Evolutionary conservation across 2,797 vertebrate species (phyloP).

Genomic region (Myotis findleyi): DNA sequence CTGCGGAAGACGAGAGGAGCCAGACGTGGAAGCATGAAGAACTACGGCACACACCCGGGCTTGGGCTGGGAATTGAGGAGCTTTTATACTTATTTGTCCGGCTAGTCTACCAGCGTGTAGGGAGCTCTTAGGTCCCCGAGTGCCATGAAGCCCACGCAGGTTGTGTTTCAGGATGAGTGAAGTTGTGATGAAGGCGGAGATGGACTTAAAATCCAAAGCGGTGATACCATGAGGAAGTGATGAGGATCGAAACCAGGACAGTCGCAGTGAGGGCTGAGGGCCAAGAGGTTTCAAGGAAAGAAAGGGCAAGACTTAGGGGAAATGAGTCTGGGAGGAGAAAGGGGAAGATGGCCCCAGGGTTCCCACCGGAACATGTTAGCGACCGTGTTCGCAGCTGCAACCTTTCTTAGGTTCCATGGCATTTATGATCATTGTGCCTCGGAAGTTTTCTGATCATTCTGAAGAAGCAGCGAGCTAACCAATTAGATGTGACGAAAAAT

Average conservation of each 20-base stretch:
- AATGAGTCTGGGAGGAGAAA: background rate
- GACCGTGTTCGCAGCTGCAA: background rate
- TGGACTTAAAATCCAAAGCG: background rate
- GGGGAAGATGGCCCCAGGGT: background rate
- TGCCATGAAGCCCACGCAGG: background rate
- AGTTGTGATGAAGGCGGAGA: background rate
- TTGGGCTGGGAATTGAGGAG: background rate
- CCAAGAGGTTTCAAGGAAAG: slow-evolving; percentile 9
- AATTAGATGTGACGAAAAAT: slow-evolving; percentile 9
- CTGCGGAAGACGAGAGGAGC: background rate
- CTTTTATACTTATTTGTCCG: background rate
- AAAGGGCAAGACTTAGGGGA: background rate
- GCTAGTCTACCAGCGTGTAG: background rate
- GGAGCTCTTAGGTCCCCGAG: background rate
- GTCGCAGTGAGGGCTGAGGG: background rate
- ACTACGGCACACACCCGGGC: background rate
- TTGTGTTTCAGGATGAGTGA: slow-evolving; percentile 23
- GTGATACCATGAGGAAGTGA: background rate
- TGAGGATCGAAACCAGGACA: background rate
- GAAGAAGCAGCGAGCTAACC: slow-evolving; percentile 20
- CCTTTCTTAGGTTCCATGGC: background rate
- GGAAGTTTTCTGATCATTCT: slow-evolving; percentile 16
- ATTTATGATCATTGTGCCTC: background rate
- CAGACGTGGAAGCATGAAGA: background rate
- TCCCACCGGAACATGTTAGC: background rate